A percentile compares a stretch with the other conserved stretches of the same genome.
These are phyloP conservation scores for Peromyscus polionotus DNA, from an alignment of 2,113 vertebrate species.

Conservation along the genomic window DNA sequence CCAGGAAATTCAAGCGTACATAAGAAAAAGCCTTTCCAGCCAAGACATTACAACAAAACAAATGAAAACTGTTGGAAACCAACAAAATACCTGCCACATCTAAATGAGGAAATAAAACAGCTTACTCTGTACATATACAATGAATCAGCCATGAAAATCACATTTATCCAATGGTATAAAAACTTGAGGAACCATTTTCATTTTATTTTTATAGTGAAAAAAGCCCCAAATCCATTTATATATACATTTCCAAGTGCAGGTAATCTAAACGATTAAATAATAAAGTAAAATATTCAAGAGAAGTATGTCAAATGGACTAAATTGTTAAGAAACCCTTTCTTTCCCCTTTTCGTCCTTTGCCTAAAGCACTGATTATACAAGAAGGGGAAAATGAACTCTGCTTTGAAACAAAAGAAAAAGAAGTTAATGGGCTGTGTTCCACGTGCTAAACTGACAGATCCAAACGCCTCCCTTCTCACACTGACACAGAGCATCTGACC, in stretches of 20 bases:
- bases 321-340: neutral
- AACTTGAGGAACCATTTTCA: neutral
- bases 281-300: slow-evolving; percentile 5
- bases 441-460: slow-evolving; percentile 18
- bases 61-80: slow-evolving; percentile 50
- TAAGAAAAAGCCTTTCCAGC: neutral
- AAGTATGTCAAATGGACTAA: slow-evolving; percentile 49
- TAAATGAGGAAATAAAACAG: slow-evolving; percentile 51
- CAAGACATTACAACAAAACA: slow-evolving; percentile 31
- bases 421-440: slow-evolving; percentile 8
- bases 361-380: slow-evolving; percentile 3
- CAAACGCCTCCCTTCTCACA: neutral
- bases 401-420: slow-evolving; percentile 23
- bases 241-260: neutral
- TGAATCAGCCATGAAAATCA: neutral
- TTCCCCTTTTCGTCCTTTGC: neutral
- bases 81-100: slow-evolving; percentile 29
- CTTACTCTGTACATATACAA: neutral
- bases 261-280: slow-evolving; percentile 18
- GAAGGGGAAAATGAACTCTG: neutral
- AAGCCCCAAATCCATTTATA: neutral
- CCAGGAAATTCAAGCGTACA: neutral
- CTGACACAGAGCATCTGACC: slow-evolving; percentile 49
- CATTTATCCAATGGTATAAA: slow-evolving; percentile 8
- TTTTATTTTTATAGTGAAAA: slow-evolving; percentile 43